A percentile compares a stretch with the other conserved stretches of the same genome.
Conservation (phyloP, 2,888 invertebrate species). For the Morpho deidamia region DNA sequence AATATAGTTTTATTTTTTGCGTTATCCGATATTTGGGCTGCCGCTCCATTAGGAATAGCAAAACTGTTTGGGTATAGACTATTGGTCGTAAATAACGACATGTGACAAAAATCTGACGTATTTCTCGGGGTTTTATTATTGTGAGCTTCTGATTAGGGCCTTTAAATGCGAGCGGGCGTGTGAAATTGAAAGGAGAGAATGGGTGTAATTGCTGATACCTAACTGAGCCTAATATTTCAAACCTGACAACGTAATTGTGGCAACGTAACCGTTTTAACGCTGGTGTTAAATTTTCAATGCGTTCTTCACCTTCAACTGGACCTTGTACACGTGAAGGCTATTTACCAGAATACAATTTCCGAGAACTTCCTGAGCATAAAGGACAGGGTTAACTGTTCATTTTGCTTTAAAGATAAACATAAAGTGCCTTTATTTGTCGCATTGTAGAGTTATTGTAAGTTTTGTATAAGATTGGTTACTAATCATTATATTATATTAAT, state of each 20-base stretch:
- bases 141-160: conserved; percentile 24
- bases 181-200: conserved; percentile 32
- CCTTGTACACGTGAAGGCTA: conserved; percentile 33
- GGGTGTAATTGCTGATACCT: conserved; percentile 35
- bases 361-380: no score
- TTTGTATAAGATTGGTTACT: no score
- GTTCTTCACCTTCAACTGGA: conserved; percentile 54
- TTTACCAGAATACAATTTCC: background rate
- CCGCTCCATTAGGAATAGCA: conserved; percentile 53
- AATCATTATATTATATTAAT: no score
- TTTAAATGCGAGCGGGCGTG: conserved; percentile 31
- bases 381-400: no score
- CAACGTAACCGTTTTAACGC: conserved; percentile 44
- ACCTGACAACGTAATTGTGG: conserved; percentile 63
- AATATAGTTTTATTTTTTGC: conserved; percentile 53
- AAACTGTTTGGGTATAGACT: conserved; percentile 39
- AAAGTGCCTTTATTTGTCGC: no score
- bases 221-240: conserved; percentile 52
- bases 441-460: no score
- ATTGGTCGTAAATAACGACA: conserved; percentile 52
- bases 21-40: conserved; percentile 45
- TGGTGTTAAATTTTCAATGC: conserved; percentile 50
- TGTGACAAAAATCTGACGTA: conserved; percentile 27
- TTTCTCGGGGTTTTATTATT: conserved; percentile 8
- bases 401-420: no score